These are phyloP conservation scores for Ctenochaetus hawaiiensis DNA, from an alignment of 2,797 vertebrate genomes.

Conservation along the genomic window DNA sequence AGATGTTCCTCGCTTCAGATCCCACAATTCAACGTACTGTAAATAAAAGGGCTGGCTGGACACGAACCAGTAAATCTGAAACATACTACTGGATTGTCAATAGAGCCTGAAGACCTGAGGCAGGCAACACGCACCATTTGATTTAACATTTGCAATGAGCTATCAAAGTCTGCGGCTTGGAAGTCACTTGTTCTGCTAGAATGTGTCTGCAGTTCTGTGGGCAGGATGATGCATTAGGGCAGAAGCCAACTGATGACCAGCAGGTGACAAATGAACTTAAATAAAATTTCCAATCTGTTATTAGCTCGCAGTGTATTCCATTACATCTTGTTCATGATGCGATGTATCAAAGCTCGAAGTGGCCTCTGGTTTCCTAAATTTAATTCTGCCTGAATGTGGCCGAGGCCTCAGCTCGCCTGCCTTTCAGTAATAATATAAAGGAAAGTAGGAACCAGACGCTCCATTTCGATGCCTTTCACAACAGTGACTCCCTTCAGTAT, in stretches of 20 bases:
- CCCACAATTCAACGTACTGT: slow-evolving; percentile 60
- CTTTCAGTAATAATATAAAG: background rate
- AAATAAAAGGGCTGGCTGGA: slow-evolving; percentile 75
- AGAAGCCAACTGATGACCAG: slow-evolving; percentile 22
- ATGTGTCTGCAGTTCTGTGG: slow-evolving; percentile 23
- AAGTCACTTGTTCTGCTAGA: slow-evolving; percentile 29
- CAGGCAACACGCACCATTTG: slow-evolving; percentile 60
- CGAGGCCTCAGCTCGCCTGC: background rate
- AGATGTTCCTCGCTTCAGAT: slow-evolving; percentile 80
- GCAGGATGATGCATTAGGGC: slow-evolving; percentile 1
- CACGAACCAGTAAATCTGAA: slow-evolving; percentile 75
- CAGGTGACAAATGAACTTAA: slow-evolving; percentile 37
- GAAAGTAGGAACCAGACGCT: slow-evolving; percentile 9
- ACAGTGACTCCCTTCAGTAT: background rate
- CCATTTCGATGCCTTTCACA: slow-evolving; percentile 9
- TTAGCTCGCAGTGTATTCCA: slow-evolving; percentile 40
- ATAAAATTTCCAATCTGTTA: slow-evolving; percentile 49
- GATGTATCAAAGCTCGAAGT: slow-evolving; percentile 10
- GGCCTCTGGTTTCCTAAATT: slow-evolving; percentile 2
- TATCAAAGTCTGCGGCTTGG: slow-evolving; percentile 43
- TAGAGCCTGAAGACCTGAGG: slow-evolving; percentile 55
- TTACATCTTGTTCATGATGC: slow-evolving; percentile 44
- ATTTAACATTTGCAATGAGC: slow-evolving; percentile 64
- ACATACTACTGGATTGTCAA: slow-evolving; percentile 71
- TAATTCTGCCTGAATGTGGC: background rate